Percentiles rank a stretch among this genome's conserved stretches.
These are phyloP conservation scores for Aphyosemion australe DNA, from an alignment of 2,113 vertebrate genomes.

Conservation along the genomic window DNA sequence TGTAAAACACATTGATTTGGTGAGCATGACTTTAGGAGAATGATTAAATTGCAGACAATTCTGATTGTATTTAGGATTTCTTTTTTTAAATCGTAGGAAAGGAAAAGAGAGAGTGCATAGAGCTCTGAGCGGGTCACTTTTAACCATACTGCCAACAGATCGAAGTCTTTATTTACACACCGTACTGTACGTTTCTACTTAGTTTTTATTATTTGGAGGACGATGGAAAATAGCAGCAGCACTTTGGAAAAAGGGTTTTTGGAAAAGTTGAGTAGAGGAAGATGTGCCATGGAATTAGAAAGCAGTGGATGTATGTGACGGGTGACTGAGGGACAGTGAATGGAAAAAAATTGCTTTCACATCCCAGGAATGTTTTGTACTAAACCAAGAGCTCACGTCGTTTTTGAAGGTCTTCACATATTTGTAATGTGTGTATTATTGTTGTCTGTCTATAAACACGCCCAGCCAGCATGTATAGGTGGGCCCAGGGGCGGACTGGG, in stretches of 20 bases:
- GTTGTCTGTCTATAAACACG: conserved; percentile 42
- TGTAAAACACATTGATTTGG: conserved; percentile 60
- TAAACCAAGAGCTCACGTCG: conserved; percentile 49
- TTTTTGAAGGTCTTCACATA: conserved; percentile 83
- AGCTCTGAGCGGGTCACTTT: conserved; percentile 79
- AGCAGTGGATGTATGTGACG: conserved; percentile 87
- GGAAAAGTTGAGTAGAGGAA: conserved; percentile 65
- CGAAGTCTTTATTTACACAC: conserved; percentile 77
- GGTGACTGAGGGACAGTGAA: conserved; percentile 66
- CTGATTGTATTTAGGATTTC: conserved; percentile 32
- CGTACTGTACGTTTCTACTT: conserved; percentile 92
- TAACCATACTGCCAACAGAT: conserved; percentile 66
- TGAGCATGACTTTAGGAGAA: conserved; percentile 35
- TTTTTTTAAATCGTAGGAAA: conserved; percentile 36
- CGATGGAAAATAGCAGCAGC: conserved; percentile 79
- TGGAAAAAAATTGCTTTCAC: conserved; percentile 7
- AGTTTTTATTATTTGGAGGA: conserved; percentile 49
- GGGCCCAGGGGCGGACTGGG: no score
- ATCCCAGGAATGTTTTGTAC: conserved; percentile 31
- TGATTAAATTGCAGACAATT: conserved; percentile 37
- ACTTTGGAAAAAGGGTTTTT: conserved; percentile 87
- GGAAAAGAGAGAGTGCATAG: conserved; percentile 41
- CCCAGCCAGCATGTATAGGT: no score
- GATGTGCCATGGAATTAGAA: conserved; percentile 78
- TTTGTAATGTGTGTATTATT: conserved; percentile 43